Percentiles rank a stretch among this genome's conserved stretches.
Evolutionary conservation across 1,140 invertebrate genomes (phyloP).

Genomic region (Bombus impatiens): DNA sequence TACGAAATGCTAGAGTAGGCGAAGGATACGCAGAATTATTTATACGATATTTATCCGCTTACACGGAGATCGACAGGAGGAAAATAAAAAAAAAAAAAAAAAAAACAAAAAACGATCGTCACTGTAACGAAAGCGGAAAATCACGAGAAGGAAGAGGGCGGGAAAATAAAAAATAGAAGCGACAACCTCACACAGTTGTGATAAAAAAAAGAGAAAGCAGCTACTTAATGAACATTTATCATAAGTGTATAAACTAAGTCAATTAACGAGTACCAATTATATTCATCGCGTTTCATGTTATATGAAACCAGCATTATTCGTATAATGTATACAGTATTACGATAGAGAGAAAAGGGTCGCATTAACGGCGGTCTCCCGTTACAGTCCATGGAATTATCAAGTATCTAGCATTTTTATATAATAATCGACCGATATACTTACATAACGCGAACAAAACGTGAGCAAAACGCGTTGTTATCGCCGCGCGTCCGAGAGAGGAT

Average conservation of each 20-base stretch:
- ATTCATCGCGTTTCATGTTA: slow-evolving; percentile 41
- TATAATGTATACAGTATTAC: slow-evolving; percentile 48
- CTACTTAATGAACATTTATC: slow-evolving; percentile 30
- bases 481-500: not conserved
- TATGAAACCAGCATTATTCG: slow-evolving; percentile 25
- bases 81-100: not conserved
- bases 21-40: slow-evolving; percentile 10
- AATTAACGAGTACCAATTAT: slow-evolving; percentile 64
- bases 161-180: not conserved
- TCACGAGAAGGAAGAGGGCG: not conserved
- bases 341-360: not conserved
- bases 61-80: slow-evolving; percentile 1
- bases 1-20: not conserved
- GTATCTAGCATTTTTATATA: slow-evolving; percentile 47
- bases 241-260: slow-evolving; percentile 72
- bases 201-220: slow-evolving; percentile 27
- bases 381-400: slow-evolving; percentile 49
- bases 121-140: not conserved
- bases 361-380: not conserved
- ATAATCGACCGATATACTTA: slow-evolving; percentile 35
- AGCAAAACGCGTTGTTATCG: not conserved
- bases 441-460: slow-evolving; percentile 1
- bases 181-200: slow-evolving; percentile 33
- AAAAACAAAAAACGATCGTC: not conserved
- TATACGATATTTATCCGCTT: slow-evolving; percentile 41